phyloP scores from a whole-genome alignment of 2,113 vertebrate species.

The Dascyllus trimaculatus region DNA sequence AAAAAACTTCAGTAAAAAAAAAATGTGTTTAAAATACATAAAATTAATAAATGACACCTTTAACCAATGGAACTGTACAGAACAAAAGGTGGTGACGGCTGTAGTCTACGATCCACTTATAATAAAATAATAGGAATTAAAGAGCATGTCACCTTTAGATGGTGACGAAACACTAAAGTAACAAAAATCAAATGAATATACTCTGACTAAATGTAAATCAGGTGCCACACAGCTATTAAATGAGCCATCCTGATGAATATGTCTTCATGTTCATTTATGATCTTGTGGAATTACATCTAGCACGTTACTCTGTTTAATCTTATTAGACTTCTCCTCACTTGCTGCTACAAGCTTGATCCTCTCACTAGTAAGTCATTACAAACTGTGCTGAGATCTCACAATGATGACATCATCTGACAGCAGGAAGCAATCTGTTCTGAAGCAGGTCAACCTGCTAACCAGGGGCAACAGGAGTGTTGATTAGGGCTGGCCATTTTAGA shows the following conservation, averaged over 20 bases:
- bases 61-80: no score
- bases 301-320: slow-evolving; percentile 24
- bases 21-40: no score
- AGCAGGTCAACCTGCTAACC: slow-evolving; percentile 66
- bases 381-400: slow-evolving; percentile 50
- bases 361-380: slow-evolving; percentile 41
- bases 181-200: neutral
- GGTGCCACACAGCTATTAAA: neutral
- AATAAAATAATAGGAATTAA: neutral
- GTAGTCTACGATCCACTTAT: no score
- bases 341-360: slow-evolving; percentile 50
- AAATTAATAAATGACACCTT: no score
- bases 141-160: no score
- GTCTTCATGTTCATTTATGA: slow-evolving; percentile 1
- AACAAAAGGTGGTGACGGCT: no score
- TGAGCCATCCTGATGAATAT: neutral
- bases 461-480: slow-evolving; percentile 54
- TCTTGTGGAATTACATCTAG: slow-evolving; percentile 31
- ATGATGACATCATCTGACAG: slow-evolving; percentile 64
- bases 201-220: neutral
- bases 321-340: slow-evolving; percentile 36
- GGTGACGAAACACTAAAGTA: no score
- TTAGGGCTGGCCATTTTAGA: slow-evolving; percentile 64
- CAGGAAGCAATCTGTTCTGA: slow-evolving; percentile 47
- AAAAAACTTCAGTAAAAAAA: no score